phyloP scores from a whole-genome alignment of 1,140 invertebrate species.

The Drosophila tropicalis region DNA sequence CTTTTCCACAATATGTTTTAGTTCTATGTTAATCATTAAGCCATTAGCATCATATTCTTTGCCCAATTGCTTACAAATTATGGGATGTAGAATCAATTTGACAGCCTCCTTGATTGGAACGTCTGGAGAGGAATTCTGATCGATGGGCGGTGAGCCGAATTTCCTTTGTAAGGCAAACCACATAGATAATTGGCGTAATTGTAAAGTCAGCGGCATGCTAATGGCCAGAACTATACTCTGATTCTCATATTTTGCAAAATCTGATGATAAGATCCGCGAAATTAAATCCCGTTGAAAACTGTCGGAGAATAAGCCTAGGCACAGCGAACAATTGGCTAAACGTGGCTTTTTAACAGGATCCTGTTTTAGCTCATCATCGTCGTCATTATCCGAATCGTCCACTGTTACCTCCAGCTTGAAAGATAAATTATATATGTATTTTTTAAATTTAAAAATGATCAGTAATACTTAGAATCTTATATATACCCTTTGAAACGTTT shows the following conservation, averaged over 20 bases:
- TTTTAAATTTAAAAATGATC: constrained; percentile 15
- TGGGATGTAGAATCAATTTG: constrained; percentile 72
- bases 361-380: neutral
- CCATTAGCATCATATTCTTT: constrained; percentile 74
- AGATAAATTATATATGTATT: constrained; percentile 9
- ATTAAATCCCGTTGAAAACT: constrained; percentile 83
- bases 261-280: constrained; percentile 78
- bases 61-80: constrained; percentile 56
- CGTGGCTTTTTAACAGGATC: constrained; percentile 78
- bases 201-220: constrained; percentile 81
- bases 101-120: constrained; percentile 79
- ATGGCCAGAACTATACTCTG: constrained; percentile 82
- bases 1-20: constrained; percentile 61
- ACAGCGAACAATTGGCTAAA: constrained; percentile 84
- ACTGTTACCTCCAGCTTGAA: constrained; percentile 59
- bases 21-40: constrained; percentile 71
- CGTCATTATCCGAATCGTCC: neutral
- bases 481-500: constrained; percentile 82
- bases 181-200: constrained; percentile 83
- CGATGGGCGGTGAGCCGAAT: constrained; percentile 63
- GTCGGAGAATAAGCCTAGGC: constrained; percentile 87
- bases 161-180: constrained; percentile 80
- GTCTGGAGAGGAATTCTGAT: constrained; percentile 57
- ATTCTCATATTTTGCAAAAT: constrained; percentile 83
- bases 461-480: constrained; percentile 6